phyloP scores from a whole-genome alignment of 2,797 vertebrate genomes.

The Anolis apletophallus region DNA sequence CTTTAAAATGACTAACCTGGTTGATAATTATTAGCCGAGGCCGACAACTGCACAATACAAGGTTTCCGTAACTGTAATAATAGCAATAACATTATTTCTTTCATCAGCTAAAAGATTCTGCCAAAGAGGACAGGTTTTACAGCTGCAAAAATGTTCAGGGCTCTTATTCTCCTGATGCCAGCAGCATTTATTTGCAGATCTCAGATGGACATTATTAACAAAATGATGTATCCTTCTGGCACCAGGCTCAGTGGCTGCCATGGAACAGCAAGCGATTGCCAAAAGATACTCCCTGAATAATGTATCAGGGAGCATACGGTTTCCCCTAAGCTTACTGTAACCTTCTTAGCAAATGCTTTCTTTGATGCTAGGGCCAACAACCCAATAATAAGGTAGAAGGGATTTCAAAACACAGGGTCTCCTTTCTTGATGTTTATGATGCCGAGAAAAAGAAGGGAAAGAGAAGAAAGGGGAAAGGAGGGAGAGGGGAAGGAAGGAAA shows the following conservation, averaged over 20 bases:
- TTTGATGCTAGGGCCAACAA: rapidly evolving
- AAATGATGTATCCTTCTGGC: neutral
- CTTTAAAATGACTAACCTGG: slow-evolving; percentile 27
- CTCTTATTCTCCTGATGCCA: neutral
- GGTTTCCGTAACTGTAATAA: neutral
- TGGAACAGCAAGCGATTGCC: rapidly evolving
- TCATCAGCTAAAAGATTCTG: neutral
- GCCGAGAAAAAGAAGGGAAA: too few relatives aligned
- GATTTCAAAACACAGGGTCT: neutral
- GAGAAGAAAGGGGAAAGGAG: too few relatives aligned
- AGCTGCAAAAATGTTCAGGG: neutral
- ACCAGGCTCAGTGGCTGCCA: rapidly evolving
- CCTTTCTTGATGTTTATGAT: neutral
- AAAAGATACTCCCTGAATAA: neutral
- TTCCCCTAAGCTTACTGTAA: neutral
- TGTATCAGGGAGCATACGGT: neutral
- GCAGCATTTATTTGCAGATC: neutral
- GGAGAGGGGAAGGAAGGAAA: too few relatives aligned
- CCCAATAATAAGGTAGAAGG: neutral
- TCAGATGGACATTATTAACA: neutral
- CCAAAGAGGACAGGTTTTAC: neutral
- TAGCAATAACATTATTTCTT: slow-evolving; percentile 9
- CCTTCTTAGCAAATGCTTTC: rapidly evolving
- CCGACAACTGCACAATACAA: neutral
- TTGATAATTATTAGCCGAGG: neutral